Evolutionary conservation across 2,888 invertebrate species (phyloP), one percentile per base, ranked within the genome.

Genomic region (Matsumyia berberina): DNA sequence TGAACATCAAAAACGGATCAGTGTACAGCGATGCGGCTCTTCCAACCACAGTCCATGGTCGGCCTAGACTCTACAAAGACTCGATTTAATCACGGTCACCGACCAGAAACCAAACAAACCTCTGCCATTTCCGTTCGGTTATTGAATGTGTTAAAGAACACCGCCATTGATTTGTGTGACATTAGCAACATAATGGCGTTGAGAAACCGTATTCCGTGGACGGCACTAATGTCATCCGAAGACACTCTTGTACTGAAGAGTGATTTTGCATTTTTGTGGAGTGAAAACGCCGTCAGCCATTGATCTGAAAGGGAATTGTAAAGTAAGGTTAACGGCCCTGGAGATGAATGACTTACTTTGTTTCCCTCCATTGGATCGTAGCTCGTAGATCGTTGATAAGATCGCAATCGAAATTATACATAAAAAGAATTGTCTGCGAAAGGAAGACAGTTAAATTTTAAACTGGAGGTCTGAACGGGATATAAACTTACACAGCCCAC

Each of bases 101-200:
- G 37, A 1, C 0, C 5, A 2, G 19, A 39, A 33, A 11, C 12
- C 5, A 8, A 35, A 86, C 88, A 88, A 90, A 95, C 95, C 92
- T 95, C 94, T 0, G 94, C 91, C 94, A 94, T 94, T 86, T 92
- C 91, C 0, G 95, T 95, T 85, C 95, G 92, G 88, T 95, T 95
- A 53, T 93, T 90, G 88, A 94, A 95, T 1, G 95, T 94, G 88
- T 94, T 93, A 87, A 94, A 95, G 88, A 95, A 94, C 69, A 94
- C 89, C 0, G 95, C 95, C 94, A 95, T 94, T n/a, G 94, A 94
- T 89, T 95, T 95, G 89, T 95, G 95, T 0, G 95, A 93, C 4
- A 94, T 88, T 7, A 95, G 89, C 76, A 95, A 89, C 92, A 95
- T 93, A 5, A 93, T 53, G 0, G 95, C 95, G 88, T 95, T 95